Evolutionary conservation across 37 sponge, comb jelly and placozoan species (phyloP).

Genomic region (Aphrocallistes beatrix): DNA sequence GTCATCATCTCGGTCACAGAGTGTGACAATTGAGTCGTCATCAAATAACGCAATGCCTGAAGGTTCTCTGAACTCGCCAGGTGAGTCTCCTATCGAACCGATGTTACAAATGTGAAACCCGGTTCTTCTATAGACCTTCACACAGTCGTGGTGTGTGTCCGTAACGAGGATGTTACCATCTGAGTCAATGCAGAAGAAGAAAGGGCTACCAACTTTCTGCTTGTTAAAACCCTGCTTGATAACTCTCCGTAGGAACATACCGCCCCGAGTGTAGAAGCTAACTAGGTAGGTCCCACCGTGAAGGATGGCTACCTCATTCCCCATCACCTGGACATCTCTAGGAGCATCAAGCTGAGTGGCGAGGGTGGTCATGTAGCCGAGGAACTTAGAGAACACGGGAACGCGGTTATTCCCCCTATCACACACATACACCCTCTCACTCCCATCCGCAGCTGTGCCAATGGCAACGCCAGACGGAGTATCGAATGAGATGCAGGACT

Average conservation of each 20-base stretch:
- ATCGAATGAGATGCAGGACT: background rate
- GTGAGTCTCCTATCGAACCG: background rate
- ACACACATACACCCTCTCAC: constrained; percentile 8
- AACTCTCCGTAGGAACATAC: background rate
- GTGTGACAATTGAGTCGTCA: background rate
- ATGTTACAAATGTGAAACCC: constrained; percentile 1
- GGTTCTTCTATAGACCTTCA: background rate
- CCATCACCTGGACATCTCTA: background rate
- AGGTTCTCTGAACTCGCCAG: background rate
- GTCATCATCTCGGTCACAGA: background rate
- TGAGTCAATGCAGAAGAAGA: background rate
- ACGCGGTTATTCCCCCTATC: background rate
- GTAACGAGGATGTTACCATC: background rate
- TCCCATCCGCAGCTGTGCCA: background rate
- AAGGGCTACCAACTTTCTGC: background rate
- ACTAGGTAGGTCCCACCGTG: background rate
- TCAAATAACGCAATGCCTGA: background rate
- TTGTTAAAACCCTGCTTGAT: background rate
- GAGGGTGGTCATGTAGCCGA: background rate
- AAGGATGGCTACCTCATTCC: background rate
- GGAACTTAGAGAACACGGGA: background rate
- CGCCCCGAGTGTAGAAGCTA: background rate
- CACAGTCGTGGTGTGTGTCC: background rate
- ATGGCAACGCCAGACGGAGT: background rate
- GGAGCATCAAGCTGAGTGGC: background rate